phyloP scores from a whole-genome alignment of 2,113 vertebrate species.

The Emydocephalus ijimae region DNA sequence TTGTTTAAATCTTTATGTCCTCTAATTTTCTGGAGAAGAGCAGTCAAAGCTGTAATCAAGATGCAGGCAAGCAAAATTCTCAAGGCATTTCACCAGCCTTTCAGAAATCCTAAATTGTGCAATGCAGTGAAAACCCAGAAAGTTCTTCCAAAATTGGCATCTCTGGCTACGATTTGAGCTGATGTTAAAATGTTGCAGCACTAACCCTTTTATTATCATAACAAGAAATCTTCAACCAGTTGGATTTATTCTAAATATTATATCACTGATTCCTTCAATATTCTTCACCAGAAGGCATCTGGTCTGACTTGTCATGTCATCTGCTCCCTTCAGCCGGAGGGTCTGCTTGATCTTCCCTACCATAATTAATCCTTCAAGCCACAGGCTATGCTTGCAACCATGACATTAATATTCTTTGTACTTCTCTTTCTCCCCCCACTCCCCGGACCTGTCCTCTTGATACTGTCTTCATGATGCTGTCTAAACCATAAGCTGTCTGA shows the following conservation, averaged over 20 bases:
- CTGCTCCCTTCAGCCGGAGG: background rate
- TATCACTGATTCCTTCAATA: background rate
- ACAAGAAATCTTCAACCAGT: background rate
- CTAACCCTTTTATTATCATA: background rate
- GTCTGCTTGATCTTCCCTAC: background rate
- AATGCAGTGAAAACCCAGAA: background rate
- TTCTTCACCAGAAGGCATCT: background rate
- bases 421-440: background rate
- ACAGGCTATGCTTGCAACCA: background rate
- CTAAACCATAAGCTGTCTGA: background rate
- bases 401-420: background rate
- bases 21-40: background rate
- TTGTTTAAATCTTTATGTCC: background rate
- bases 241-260: background rate
- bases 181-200: background rate
- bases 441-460: background rate
- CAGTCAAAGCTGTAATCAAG: background rate
- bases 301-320: background rate
- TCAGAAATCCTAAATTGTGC: background rate
- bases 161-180: background rate
- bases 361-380: background rate
- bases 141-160: background rate
- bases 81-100: background rate
- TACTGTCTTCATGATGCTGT: background rate
- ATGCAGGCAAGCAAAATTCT: background rate